Evolutionary conservation across 2,113 vertebrate species (phyloP).

Genomic region (Eolophus roseicapilla): DNA sequence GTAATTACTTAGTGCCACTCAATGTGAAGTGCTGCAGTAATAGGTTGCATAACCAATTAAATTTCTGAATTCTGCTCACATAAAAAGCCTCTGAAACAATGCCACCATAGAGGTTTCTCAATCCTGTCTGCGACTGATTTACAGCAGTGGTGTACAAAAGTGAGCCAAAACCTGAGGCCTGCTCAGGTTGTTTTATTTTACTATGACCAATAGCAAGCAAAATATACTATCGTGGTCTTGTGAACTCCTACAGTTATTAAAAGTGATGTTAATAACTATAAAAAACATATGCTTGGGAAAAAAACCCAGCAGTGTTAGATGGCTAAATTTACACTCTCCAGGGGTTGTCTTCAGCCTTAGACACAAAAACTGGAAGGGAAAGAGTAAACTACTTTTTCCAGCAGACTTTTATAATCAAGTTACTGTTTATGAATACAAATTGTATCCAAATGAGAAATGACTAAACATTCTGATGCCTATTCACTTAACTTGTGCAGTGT

Average conservation of each 20-base stretch:
- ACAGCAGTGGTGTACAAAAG: background rate
- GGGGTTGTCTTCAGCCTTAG: background rate
- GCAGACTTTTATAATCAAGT: background rate
- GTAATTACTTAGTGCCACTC: conserved; percentile 46
- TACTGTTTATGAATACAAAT: background rate
- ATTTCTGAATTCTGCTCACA: conserved; percentile 21
- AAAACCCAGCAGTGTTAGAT: background rate
- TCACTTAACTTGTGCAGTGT: background rate
- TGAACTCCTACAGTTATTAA: background rate
- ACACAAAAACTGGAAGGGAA: background rate
- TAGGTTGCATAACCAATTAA: conserved; percentile 17
- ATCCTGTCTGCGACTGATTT: background rate
- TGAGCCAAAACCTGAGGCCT: background rate
- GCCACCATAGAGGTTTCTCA: conserved; percentile 14
- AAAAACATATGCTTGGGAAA: background rate
- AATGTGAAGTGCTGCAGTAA: conserved; percentile 8
- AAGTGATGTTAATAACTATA: background rate
- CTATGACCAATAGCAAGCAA: background rate
- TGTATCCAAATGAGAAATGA: background rate
- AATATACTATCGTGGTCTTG: background rate
- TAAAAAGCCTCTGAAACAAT: background rate
- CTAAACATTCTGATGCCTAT: background rate
- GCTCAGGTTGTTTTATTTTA: background rate
- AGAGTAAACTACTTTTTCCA: conserved; percentile 1
- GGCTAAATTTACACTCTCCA: background rate